Percentiles rank a stretch among this genome's conserved stretches.
Evolutionary conservation across 2,797 vertebrate genomes (phyloP).

Genomic region (Pempheris klunzingeri): DNA sequence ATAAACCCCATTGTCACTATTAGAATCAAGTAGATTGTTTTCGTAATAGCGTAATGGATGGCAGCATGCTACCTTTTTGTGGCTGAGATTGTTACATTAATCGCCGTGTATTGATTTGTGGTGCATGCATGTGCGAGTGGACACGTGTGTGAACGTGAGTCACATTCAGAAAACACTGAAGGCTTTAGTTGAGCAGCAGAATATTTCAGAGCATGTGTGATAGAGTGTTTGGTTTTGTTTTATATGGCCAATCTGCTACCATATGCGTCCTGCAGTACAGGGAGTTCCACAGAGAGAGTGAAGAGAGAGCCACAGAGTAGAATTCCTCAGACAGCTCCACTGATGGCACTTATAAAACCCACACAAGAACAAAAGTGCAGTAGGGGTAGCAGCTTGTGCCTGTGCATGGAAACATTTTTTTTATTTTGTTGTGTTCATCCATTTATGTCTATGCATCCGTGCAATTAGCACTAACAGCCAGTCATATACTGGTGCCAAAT

Average conservation of each 20-base stretch:
- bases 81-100: constrained; percentile 44
- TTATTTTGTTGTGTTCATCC: constrained; percentile 22
- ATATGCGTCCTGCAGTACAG: constrained; percentile 41
- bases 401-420: constrained; percentile 1
- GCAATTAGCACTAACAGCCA: constrained; percentile 41
- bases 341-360: constrained; percentile 48
- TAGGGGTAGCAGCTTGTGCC: constrained; percentile 22
- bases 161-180: constrained; percentile 19
- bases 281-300: constrained; percentile 20
- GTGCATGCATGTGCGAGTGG: not conserved
- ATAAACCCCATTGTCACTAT: constrained; percentile 15
- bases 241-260: constrained; percentile 46
- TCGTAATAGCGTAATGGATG: constrained; percentile 50
- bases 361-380: constrained; percentile 41
- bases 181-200: constrained; percentile 24
- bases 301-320: constrained; percentile 6
- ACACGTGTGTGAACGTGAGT: not conserved
- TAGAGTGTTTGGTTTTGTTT: constrained; percentile 27
- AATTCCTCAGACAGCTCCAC: constrained; percentile 48
- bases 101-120: constrained; percentile 51
- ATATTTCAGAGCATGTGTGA: constrained; percentile 36
- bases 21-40: constrained; percentile 44
- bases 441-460: constrained; percentile 21
- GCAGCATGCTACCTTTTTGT: constrained; percentile 31
- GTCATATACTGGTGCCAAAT: constrained; percentile 33